phyloP scores from a whole-genome alignment of 2,888 invertebrate species.

The Drosophila infuscata region DNA sequence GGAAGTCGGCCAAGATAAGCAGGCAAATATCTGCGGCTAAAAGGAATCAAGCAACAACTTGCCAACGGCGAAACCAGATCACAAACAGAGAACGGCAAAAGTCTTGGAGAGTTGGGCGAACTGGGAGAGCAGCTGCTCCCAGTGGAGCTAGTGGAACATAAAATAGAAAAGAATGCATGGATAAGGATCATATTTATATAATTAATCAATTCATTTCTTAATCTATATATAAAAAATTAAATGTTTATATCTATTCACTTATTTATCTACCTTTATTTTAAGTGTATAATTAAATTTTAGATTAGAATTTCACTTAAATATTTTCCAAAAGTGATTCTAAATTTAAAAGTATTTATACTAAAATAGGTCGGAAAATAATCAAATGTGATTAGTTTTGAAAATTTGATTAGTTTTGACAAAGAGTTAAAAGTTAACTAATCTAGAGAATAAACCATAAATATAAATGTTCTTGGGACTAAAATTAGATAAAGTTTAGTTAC shows the following conservation, averaged over 20 bases:
- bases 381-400: too few relatives aligned
- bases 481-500: background rate
- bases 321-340: too few relatives aligned
- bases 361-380: too few relatives aligned
- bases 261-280: background rate
- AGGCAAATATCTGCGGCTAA: conserved; percentile 55
- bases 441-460: too few relatives aligned
- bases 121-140: conserved; percentile 18
- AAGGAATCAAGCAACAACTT: conserved; percentile 23
- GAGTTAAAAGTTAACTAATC: too few relatives aligned
- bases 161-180: background rate
- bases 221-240: background rate
- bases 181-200: background rate
- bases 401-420: too few relatives aligned
- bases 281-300: too few relatives aligned
- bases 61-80: conserved; percentile 19
- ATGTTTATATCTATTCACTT: too few relatives aligned
- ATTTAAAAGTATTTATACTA: too few relatives aligned
- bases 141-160: background rate
- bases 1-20: conserved; percentile 73
- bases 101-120: background rate
- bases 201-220: background rate
- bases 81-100: background rate
- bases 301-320: too few relatives aligned
- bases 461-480: background rate